A percentile compares a stretch with the other conserved stretches of the same genome.
These are phyloP conservation scores for Acrocephalus arundinaceus DNA, from an alignment of 2,113 vertebrate genomes.

Conservation along the genomic window DNA sequence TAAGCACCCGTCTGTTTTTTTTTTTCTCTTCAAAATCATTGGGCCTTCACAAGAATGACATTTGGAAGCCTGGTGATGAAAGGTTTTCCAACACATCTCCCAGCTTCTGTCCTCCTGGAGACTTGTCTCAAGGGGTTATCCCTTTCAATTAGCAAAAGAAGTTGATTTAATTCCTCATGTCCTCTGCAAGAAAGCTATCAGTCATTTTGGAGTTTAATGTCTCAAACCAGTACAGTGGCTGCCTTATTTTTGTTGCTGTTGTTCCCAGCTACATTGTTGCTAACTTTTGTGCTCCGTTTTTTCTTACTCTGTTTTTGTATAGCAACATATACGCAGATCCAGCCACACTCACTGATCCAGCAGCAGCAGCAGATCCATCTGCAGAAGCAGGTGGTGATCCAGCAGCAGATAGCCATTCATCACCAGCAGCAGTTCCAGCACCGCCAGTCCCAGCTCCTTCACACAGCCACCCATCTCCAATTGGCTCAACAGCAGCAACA, in stretches of 20 bases:
- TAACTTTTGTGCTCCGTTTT: not conserved
- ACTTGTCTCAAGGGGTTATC: not conserved
- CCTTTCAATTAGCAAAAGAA: not conserved
- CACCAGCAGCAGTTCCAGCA: constrained; percentile 88
- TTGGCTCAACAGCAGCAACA: constrained; percentile 83
- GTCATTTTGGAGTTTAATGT: not conserved
- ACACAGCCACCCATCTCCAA: constrained; percentile 85
- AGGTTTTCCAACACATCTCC: not conserved
- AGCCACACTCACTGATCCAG: constrained; percentile 82
- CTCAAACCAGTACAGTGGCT: not conserved
- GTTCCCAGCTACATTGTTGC: not conserved
- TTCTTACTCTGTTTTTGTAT: not conserved
- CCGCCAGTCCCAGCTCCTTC: constrained; percentile 90
- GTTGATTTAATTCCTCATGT: not conserved
- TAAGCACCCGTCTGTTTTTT: not conserved
- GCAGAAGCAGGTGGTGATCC: constrained; percentile 84
- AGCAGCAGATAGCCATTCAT: constrained; percentile 83
- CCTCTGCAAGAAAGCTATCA: not conserved
- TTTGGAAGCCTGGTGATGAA: not conserved
- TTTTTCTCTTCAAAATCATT: not conserved
- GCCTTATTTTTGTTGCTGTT: not conserved
- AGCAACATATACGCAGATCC: constrained; percentile 83
- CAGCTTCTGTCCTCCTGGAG: not conserved
- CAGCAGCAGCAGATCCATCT: constrained; percentile 85
- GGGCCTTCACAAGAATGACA: not conserved